Conservation (phyloP, 2,113 vertebrate species). For the Phalacrocorax brasilianus region DNA sequence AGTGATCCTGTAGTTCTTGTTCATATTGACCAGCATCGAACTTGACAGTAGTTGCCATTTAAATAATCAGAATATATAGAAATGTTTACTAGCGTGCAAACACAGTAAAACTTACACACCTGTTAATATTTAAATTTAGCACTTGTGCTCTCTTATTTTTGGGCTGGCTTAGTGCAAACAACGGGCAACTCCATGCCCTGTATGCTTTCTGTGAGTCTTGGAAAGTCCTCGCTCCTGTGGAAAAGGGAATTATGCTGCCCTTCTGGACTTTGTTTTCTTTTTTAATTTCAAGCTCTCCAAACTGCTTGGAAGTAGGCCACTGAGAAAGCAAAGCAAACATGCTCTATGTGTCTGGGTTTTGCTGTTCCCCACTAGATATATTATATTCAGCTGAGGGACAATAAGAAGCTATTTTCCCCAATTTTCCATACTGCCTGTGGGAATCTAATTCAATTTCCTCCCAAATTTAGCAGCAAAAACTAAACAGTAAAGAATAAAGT, state of each 20-base stretch:
- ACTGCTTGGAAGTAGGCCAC: conserved; percentile 57
- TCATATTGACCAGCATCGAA: background rate
- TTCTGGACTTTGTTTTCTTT: conserved; percentile 18
- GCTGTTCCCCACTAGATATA: conserved; percentile 67
- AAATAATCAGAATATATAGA: background rate
- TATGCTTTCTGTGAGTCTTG: background rate
- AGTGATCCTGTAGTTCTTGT: background rate
- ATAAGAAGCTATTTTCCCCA: conserved; percentile 79
- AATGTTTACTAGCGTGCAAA: background rate
- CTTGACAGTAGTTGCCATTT: background rate
- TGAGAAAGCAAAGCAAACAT: conserved; percentile 42
- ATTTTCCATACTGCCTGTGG: conserved; percentile 80
- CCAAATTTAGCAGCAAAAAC: conserved; percentile 70
- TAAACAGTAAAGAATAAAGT: conserved; percentile 64
- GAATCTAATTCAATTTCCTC: conserved; percentile 86
- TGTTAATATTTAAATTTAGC: background rate
- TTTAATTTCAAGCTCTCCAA: conserved; percentile 52
- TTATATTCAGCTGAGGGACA: conserved; percentile 71
- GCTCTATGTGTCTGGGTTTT: background rate
- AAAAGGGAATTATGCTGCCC: background rate
- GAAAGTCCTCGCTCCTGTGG: background rate
- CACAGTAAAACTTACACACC: background rate
- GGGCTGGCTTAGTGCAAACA: background rate
- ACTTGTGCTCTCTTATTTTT: background rate
- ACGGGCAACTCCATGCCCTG: background rate